Conservation (phyloP, 2,888 invertebrate species). For the Cerastis rubricosa region DNA sequence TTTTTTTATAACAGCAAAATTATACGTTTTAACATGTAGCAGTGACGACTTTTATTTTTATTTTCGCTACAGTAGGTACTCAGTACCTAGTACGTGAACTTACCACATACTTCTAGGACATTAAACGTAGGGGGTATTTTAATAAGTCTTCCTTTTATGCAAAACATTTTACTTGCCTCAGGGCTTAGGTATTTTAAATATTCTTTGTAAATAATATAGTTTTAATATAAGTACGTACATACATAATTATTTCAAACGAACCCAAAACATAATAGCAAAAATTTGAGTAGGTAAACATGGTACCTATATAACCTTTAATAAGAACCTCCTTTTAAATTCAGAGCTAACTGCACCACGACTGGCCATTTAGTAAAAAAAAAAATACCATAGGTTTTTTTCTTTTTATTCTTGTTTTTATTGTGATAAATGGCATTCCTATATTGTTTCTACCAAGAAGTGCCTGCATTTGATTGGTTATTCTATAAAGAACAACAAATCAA, state of each 20-base stretch:
- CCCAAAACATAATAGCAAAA: no score
- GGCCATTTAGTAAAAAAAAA: constrained; percentile 6
- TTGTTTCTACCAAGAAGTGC: background rate
- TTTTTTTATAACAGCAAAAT: no score
- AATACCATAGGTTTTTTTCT: background rate
- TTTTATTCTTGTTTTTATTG: background rate
- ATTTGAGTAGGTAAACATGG: background rate
- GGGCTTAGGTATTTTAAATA: background rate
- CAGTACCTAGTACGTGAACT: background rate
- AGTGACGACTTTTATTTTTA: no score
- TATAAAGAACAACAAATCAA: no score
- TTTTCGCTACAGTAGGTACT: no score
- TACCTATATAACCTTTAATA: background rate
- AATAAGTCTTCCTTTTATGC: background rate
- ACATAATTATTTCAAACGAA: background rate
- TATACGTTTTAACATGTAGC: no score
- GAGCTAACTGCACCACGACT: background rate
- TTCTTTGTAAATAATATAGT: background rate
- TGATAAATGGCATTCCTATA: background rate
- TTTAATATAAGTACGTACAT: background rate
- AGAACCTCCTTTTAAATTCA: constrained; percentile 2
- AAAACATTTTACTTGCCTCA: background rate
- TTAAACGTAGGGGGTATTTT: constrained; percentile 10
- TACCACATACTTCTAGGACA: background rate
- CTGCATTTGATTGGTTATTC: background rate